Percentiles rank a stretch among this genome's conserved stretches.
Conservation (phyloP, 2,888 invertebrate species). For the Eristalinus sepulchralis region DNA sequence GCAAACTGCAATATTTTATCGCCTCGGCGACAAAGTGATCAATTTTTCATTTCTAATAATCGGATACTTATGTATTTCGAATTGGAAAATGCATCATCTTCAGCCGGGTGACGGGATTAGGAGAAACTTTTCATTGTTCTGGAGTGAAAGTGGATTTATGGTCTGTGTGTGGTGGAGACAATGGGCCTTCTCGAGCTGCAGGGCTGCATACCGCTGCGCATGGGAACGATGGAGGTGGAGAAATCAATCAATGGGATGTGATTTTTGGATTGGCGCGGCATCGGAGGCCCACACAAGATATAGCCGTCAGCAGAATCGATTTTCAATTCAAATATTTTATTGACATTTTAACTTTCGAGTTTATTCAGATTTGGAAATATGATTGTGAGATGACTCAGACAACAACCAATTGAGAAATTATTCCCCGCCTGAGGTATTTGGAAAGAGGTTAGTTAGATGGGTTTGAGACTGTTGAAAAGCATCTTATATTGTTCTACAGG, state of each 20-base stretch:
- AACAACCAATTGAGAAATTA: no score
- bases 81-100: conserved; percentile 54
- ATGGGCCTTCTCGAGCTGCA: not conserved
- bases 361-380: not conserved
- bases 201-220: not conserved
- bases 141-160: not conserved
- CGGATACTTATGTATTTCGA: conserved; percentile 26
- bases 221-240: not conserved
- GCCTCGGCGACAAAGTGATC: conserved; percentile 67
- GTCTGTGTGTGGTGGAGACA: not conserved
- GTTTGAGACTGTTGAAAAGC: no score
- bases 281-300: not conserved
- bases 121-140: conserved; percentile 35
- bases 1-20: conserved; percentile 60
- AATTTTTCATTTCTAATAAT: conserved; percentile 69
- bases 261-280: not conserved
- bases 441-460: no score
- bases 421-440: no score
- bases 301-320: not conserved
- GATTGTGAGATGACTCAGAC: no score
- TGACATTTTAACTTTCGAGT: not conserved
- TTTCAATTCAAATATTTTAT: not conserved
- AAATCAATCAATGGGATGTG: not conserved
- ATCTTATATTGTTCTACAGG: no score
- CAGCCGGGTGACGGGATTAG: not conserved